A percentile compares a stretch with the other conserved stretches of the same genome.
These are phyloP conservation scores for Synaphobranchus kaupii DNA, from an alignment of 2,797 vertebrate genomes.

Conservation along the genomic window DNA sequence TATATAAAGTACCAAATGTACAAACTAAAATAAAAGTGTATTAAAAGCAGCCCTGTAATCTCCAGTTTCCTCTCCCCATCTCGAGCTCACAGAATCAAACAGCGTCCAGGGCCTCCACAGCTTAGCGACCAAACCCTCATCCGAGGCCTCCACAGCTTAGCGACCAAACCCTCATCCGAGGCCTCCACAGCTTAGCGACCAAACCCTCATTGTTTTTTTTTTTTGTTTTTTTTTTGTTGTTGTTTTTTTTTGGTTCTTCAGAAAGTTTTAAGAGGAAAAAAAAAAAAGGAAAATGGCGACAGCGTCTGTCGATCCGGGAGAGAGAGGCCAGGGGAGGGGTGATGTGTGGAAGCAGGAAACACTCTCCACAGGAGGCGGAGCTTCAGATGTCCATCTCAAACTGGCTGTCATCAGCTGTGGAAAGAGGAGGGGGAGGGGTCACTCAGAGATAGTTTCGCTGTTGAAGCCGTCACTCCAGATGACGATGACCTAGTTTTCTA, in stretches of 20 bases:
- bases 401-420: conserved; percentile 74
- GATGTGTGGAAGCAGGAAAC: conserved; percentile 47
- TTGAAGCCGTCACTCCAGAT: neutral
- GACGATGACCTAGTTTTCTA: neutral
- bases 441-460: neutral
- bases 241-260: conserved; percentile 9
- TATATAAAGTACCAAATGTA: conserved; percentile 29
- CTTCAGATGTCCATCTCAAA: conserved; percentile 83
- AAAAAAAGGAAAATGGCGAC: conserved; percentile 41
- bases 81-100: neutral
- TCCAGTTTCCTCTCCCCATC: neutral
- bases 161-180: neutral
- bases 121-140: neutral
- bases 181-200: neutral
- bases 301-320: conserved; percentile 57
- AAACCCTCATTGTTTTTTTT: neutral
- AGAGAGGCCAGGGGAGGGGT: conserved; percentile 53
- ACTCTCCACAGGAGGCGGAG: conserved; percentile 76
- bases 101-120: neutral
- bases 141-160: neutral
- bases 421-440: neutral
- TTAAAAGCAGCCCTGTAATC: neutral
- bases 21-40: conserved; percentile 18
- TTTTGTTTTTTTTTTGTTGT: neutral
- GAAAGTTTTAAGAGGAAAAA: conserved; percentile 9